These are phyloP conservation scores for Cheilosia soror DNA, from an alignment of 2,888 invertebrate genomes.

Conservation along the genomic window DNA sequence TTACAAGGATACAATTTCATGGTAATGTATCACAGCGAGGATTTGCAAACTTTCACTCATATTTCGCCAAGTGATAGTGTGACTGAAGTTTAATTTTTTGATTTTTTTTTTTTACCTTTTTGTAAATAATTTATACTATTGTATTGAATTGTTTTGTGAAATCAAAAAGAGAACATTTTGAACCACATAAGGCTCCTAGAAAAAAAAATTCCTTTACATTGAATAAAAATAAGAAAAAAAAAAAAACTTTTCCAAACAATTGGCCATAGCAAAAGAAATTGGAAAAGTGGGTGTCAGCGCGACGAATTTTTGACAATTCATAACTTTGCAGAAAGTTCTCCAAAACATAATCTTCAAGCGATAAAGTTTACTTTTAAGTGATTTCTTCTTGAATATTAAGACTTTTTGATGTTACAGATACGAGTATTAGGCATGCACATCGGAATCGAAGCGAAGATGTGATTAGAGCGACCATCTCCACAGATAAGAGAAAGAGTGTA, in stretches of 20 bases:
- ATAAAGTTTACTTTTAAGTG: background rate
- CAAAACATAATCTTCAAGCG: background rate
- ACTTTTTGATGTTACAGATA: slow-evolving; percentile 1
- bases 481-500: background rate
- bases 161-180: slow-evolving; percentile 15
- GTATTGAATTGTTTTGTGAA: slow-evolving; percentile 20
- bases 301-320: slow-evolving; percentile 66
- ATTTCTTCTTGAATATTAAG: background rate
- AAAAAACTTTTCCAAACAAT: slow-evolving; percentile 35
- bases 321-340: background rate
- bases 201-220: slow-evolving; percentile 28
- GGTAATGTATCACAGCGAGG: slow-evolving; percentile 64
- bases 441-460: background rate
- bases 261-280: slow-evolving; percentile 50
- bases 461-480: background rate
- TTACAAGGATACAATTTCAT: slow-evolving; percentile 45
- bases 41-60: slow-evolving; percentile 10
- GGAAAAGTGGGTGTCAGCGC: slow-evolving; percentile 58
- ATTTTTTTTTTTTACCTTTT: slow-evolving; percentile 7
- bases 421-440: background rate
- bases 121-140: slow-evolving; percentile 54
- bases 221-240: slow-evolving; percentile 18
- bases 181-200: slow-evolving; percentile 72
- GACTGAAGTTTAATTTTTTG: slow-evolving; percentile 10
- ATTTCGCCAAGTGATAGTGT: slow-evolving; percentile 25